These are phyloP conservation scores for Drosophila falleni DNA, from an alignment of 2,888 invertebrate genomes.

Conservation along the genomic window DNA sequence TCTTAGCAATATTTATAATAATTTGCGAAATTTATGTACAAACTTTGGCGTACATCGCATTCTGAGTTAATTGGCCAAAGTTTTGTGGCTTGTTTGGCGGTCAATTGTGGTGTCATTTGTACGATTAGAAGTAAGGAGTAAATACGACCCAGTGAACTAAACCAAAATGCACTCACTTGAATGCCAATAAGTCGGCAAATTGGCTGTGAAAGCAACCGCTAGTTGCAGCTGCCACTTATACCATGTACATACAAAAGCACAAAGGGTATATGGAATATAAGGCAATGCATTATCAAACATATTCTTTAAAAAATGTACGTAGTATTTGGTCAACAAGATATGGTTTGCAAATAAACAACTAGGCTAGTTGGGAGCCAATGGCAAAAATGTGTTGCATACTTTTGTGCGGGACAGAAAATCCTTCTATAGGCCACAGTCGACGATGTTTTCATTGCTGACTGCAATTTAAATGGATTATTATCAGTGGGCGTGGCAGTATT, in stretches of 20 bases:
- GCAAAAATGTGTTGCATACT: conserved; percentile 14
- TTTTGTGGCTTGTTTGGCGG: conserved; percentile 67
- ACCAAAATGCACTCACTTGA: conserved; percentile 31
- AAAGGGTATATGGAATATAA: background rate
- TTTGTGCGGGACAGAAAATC: conserved; percentile 14
- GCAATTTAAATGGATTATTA: conserved; percentile 37
- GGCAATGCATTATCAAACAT: no score
- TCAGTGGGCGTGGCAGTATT: conserved; percentile 35
- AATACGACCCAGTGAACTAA: conserved; percentile 13
- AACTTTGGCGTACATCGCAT: conserved; percentile 51
- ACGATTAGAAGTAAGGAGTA: conserved; percentile 22
- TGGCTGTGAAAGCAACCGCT: conserved; percentile 21
- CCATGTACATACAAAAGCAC: background rate
- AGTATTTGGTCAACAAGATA: conserved; percentile 1
- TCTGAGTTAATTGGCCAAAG: conserved; percentile 62
- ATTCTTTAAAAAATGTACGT: background rate
- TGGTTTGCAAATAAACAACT: background rate
- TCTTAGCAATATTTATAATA: conserved; percentile 63
- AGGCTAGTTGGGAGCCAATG: background rate
- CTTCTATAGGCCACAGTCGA: background rate
- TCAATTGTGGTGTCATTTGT: conserved; percentile 64
- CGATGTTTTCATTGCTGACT: conserved; percentile 2
- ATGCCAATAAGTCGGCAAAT: conserved; percentile 32
- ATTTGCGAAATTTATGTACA: conserved; percentile 65
- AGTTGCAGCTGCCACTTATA: conserved; percentile 15